A percentile compares a stretch with the other conserved stretches of the same genome.
Conservation (phyloP, 2,113 vertebrate species). For the Campylorhamphus procurvoides region DNA sequence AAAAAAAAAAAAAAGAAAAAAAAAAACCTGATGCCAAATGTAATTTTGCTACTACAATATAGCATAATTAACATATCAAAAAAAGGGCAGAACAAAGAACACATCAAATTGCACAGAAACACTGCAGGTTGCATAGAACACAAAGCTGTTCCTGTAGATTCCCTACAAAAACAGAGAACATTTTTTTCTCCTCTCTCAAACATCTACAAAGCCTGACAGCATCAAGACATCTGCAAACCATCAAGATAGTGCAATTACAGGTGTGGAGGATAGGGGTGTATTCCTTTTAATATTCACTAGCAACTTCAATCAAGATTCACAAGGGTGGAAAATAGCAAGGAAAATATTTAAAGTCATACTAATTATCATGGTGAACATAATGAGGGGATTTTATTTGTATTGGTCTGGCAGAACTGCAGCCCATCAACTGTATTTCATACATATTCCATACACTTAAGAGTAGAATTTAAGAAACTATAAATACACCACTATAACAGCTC, state of each 20-base stretch:
- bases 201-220: background rate
- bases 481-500: background rate
- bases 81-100: slow-evolving; percentile 35
- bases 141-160: background rate
- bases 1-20: background rate
- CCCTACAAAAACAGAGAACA: background rate
- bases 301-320: background rate
- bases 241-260: background rate
- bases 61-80: slow-evolving; percentile 33
- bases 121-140: background rate
- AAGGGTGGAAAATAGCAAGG: background rate
- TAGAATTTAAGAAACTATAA: background rate
- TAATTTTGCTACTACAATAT: slow-evolving; percentile 24
- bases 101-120: background rate
- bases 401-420: background rate
- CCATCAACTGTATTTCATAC: background rate
- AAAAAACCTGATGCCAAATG: slow-evolving; percentile 13
- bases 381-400: background rate
- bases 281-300: background rate
- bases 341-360: background rate
- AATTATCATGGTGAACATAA: background rate
- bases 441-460: background rate
- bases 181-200: background rate
- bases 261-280: background rate
- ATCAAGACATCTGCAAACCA: background rate